These are phyloP conservation scores for Thripadectes ignobilis DNA, from an alignment of 2,797 vertebrate species.

Conservation along the genomic window DNA sequence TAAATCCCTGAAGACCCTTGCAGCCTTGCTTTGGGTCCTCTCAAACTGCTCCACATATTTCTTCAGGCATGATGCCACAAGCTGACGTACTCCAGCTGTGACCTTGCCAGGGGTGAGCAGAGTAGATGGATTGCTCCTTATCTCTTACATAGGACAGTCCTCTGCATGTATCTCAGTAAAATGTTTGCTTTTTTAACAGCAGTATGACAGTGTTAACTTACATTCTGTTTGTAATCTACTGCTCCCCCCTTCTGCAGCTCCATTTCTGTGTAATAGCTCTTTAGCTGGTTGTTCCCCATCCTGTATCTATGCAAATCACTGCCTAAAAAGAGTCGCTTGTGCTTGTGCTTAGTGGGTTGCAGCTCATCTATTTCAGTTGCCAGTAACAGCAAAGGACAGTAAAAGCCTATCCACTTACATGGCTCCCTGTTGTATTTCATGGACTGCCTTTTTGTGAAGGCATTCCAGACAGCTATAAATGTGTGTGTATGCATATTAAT, in stretches of 20 bases:
- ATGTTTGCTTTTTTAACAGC: slow-evolving; percentile 15
- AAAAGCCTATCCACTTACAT: neutral
- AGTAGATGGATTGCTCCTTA: neutral
- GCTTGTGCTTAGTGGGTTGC: neutral
- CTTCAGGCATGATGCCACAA: neutral
- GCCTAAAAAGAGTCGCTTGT: neutral
- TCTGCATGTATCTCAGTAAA: neutral
- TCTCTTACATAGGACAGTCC: neutral
- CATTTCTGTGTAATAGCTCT: neutral
- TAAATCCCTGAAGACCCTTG: neutral
- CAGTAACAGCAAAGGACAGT: neutral
- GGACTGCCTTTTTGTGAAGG: neutral
- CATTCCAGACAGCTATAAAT: neutral
- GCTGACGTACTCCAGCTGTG: neutral
- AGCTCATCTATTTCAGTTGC: neutral
- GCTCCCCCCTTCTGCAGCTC: neutral
- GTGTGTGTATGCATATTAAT: neutral
- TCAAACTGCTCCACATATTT: neutral
- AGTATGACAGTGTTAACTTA: neutral
- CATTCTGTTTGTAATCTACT: neutral
- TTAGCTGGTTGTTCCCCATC: neutral
- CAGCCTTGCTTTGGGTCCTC: neutral
- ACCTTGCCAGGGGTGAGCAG: neutral
- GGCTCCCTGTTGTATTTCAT: neutral
- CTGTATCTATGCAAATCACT: neutral